Evolutionary conservation across 2,888 invertebrate genomes (phyloP).

Genomic region (Drosophila nr. perissopoda): DNA sequence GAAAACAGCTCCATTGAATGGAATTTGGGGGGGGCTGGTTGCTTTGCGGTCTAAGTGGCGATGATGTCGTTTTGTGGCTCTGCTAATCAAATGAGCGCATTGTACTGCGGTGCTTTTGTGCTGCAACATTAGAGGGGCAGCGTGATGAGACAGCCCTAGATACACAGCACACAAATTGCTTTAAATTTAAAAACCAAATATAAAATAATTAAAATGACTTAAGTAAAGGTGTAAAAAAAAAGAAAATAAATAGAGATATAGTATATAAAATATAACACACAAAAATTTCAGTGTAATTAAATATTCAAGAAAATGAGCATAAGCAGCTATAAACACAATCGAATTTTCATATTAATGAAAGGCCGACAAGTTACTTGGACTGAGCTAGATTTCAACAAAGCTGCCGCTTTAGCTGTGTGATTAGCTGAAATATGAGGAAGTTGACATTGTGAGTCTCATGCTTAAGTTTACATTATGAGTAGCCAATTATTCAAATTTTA

Average conservation of each 20-base stretch:
- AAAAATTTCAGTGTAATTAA: background rate
- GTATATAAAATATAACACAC: background rate
- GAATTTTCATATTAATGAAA: background rate
- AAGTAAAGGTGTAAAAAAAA: background rate
- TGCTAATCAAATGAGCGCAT: conserved; percentile 70
- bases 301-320: background rate
- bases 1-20: conserved; percentile 21
- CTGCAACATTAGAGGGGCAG: conserved; percentile 58
- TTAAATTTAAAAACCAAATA: background rate
- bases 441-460: background rate
- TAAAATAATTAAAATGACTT: background rate
- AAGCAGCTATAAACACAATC: background rate
- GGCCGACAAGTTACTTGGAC: background rate
- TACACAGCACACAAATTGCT: conserved; percentile 18
- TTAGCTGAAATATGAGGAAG: conserved; percentile 8
- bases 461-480: background rate
- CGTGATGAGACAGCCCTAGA: conserved; percentile 32
- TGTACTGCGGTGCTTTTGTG: conserved; percentile 51
- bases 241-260: too few relatives aligned
- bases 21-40: conserved; percentile 1
- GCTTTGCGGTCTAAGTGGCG: conserved; percentile 27
- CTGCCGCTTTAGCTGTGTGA: conserved; percentile 24
- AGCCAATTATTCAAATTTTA: background rate
- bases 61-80: conserved; percentile 57
- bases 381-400: background rate